Evolutionary conservation across 2,113 vertebrate species (phyloP).

Genomic region (Alligator sinensis): DNA sequence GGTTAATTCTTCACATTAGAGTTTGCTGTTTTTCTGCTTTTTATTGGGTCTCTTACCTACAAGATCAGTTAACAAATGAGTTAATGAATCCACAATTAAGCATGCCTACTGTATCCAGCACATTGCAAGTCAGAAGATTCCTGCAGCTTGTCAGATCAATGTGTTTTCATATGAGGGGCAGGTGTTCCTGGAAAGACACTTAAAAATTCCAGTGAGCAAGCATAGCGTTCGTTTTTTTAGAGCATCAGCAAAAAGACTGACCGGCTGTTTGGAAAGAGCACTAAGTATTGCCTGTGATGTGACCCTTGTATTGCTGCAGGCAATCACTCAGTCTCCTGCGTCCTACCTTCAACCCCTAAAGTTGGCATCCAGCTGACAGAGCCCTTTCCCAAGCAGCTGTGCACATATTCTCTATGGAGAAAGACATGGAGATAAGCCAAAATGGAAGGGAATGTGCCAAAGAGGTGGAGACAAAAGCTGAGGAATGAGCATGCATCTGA

Average conservation of each 20-base stretch:
- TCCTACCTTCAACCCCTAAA: not conserved
- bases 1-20: not conserved
- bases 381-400: not conserved
- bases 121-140: slow-evolving; percentile 25
- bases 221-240: slow-evolving; percentile 15
- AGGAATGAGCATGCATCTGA: not conserved
- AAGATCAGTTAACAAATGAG: not conserved
- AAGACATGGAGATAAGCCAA: not conserved
- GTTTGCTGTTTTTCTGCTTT: not conserved
- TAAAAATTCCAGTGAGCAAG: not conserved
- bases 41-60: slow-evolving; percentile 2
- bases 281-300: not conserved
- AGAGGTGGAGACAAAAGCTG: not conserved
- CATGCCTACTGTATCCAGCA: not conserved
- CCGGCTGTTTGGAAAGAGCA: not conserved
- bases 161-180: not conserved
- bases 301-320: not conserved
- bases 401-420: not conserved
- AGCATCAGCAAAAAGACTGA: not conserved
- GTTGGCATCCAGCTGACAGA: not conserved
- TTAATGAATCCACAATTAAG: not conserved
- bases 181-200: slow-evolving; percentile 28
- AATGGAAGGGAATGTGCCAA: not conserved
- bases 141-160: slow-evolving; percentile 25
- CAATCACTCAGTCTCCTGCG: not conserved